phyloP scores from a whole-genome alignment of 2,113 vertebrate genomes.

The Brienomyrus brachyistius region DNA sequence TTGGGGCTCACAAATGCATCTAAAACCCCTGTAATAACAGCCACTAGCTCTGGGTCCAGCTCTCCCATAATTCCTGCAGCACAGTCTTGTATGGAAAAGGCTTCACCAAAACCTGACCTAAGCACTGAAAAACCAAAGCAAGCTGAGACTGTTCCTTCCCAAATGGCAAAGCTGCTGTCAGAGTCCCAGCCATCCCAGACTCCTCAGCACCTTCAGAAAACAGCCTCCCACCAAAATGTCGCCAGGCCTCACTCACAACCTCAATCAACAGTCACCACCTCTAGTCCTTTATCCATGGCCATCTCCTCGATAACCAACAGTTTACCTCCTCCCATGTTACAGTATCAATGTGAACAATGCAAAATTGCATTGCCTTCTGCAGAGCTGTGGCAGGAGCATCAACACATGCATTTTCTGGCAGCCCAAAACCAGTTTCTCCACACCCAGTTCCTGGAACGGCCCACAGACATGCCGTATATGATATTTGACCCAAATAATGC shows the following conservation, averaged over 20 bases:
- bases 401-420: slow-evolving; percentile 98
- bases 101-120: slow-evolving; percentile 80
- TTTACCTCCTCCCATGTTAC: slow-evolving; percentile 92
- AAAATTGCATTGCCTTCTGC: slow-evolving; percentile 92
- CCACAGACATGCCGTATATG: slow-evolving; percentile 98
- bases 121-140: slow-evolving; percentile 79
- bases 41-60: slow-evolving; percentile 82
- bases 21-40: slow-evolving; percentile 58
- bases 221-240: slow-evolving; percentile 69
- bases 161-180: slow-evolving; percentile 68
- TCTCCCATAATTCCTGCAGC: slow-evolving; percentile 86
- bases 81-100: slow-evolving; percentile 77
- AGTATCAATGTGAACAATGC: slow-evolving; percentile 97
- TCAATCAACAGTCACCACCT: slow-evolving; percentile 76
- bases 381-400: slow-evolving; percentile 98
- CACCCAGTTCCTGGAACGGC: slow-evolving; percentile 93
- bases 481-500: slow-evolving; percentile 97
- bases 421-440: slow-evolving; percentile 98
- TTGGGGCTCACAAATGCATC: slow-evolving; percentile 56
- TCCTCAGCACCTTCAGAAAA: slow-evolving; percentile 74
- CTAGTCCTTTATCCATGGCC: slow-evolving; percentile 82
- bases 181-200: slow-evolving; percentile 69
- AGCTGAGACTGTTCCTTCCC: slow-evolving; percentile 67
- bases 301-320: slow-evolving; percentile 88
- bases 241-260: slow-evolving; percentile 87